Evolutionary conservation across 1,140 invertebrate genomes (phyloP), one percentile per base, ranked within the genome.

Genomic region (Holotrichia oblita): DNA sequence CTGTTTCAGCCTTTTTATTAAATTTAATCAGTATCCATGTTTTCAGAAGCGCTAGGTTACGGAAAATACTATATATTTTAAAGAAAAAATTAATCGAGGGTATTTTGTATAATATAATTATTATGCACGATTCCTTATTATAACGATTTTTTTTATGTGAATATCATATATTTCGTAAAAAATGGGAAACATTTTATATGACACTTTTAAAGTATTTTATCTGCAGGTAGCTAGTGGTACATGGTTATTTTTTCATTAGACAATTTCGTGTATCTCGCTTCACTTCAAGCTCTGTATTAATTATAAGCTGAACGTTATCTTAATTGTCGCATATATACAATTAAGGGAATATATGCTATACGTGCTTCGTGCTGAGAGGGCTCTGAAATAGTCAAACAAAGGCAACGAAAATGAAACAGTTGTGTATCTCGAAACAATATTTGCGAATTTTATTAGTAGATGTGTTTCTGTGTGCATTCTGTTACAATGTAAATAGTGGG

Each of bases 401-500:
- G 61, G 61, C 6, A 69, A 27, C 22, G 61, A 22, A 22, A 69
- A 69, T 69, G 61, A 69, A 69, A 69, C 61, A 27, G 22, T 34
- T 34, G 61, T 69, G 22, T 69, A 34, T 69, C 12, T 24, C 22
- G 27, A 12, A 7, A 22, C 8, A 27, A 22, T 69, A 69, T 69
- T 69, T 69, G 61, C 20, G 20, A 69, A 69, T 69, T 69, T 69
- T 69, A 69, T 69, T 22, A 3, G 3, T 12, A 69, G 6, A 69
- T 69, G 20, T 27, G 61, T 27, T 27, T 34, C 22, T 24, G 10
- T 22, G 61, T 8, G 61, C 24, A 22, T 64, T 20, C 9, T 22
- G 17, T 64, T 22, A 22, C 6, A 64, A 64, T 64, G 59, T 9
- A 64, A 64, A 24, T 17, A 64, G n/a, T 14, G 1, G 44, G 10